These are phyloP conservation scores for Pyxicephalus adspersus DNA, from an alignment of 2,113 vertebrate genomes.

Conservation along the genomic window DNA sequence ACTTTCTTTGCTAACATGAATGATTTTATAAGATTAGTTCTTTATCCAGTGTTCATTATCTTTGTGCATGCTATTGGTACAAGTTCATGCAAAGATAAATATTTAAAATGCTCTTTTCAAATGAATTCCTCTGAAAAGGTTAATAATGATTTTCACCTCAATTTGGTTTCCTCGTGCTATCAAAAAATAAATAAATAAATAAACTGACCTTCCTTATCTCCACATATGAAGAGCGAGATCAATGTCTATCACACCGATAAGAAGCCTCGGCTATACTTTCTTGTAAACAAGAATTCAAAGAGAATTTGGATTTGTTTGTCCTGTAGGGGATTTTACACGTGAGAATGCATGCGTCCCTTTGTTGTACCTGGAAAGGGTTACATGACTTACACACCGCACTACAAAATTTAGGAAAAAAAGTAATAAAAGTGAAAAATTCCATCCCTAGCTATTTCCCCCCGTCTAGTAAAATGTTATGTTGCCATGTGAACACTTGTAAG, in stretches of 20 bases:
- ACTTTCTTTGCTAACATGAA: slow-evolving; percentile 3
- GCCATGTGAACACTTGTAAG: too few species aligned
- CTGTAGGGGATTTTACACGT: slow-evolving; percentile 25
- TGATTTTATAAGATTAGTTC: neutral
- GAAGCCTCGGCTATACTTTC: slow-evolving; percentile 11
- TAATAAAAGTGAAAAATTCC: too few species aligned
- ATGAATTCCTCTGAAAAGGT: slow-evolving; percentile 1
- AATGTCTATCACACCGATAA: slow-evolving; percentile 47
- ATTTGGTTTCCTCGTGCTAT: slow-evolving; percentile 27
- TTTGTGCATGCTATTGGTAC: neutral
- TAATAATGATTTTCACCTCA: slow-evolving; percentile 31
- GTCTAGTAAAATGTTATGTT: too few species aligned
- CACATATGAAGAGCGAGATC: slow-evolving; percentile 34
- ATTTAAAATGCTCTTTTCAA: slow-evolving; percentile 27
- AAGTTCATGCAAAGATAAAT: neutral
- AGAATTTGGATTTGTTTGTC: slow-evolving; percentile 19
- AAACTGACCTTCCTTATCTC: slow-evolving; percentile 36
- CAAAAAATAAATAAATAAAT: neutral
- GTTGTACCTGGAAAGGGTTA: slow-evolving; percentile 38
- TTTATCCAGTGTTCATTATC: slow-evolving; percentile 21
- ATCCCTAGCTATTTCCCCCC: too few species aligned
- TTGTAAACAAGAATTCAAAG: slow-evolving; percentile 42
- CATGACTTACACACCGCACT: slow-evolving; percentile 12
- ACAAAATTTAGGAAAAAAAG: neutral
- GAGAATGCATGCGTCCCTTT: neutral